Percentiles rank a stretch among this genome's conserved stretches.
phyloP scores from a whole-genome alignment of 1,140 invertebrate species.

The Thaumetopoea pityocampa region DNA sequence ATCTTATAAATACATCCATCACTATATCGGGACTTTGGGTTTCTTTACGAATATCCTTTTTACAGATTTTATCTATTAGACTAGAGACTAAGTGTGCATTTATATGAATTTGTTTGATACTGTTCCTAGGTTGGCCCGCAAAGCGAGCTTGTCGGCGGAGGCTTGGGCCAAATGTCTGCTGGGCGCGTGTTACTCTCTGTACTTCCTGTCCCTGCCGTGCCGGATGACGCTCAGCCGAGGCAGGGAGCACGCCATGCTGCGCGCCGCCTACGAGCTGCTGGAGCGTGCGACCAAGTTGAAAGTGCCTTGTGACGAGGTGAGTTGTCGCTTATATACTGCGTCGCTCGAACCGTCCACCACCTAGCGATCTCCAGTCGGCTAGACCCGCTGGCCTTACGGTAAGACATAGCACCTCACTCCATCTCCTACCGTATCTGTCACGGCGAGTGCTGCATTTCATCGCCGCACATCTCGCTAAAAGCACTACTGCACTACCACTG shows the following conservation, averaged over 20 bases:
- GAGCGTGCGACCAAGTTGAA: conserved; percentile 88
- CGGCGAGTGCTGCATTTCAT: no score
- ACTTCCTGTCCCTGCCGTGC: conserved; percentile 96
- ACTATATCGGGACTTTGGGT: no score
- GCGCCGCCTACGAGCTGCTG: conserved; percentile 91
- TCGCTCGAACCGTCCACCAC: no score
- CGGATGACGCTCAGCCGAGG: conserved; percentile 55
- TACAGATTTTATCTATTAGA: no score
- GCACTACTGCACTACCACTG: no score
- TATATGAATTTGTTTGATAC: neutral
- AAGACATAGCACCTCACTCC: no score
- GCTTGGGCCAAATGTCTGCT: conserved; percentile 94
- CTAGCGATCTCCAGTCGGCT: no score
- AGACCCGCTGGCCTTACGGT: no score
- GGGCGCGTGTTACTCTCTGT: conserved; percentile 94
- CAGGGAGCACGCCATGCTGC: conserved; percentile 86
- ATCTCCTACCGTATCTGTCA: no score
- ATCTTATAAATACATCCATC: neutral
- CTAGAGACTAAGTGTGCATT: neutral
- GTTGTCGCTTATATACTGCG: no score
- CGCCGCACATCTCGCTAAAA: no score
- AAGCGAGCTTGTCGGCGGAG: conserved; percentile 85
- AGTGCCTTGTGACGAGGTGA: conserved; percentile 93
- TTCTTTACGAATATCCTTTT: no score
- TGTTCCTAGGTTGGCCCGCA: conserved; percentile 82